Base-by-base conservation (phyloP, 2,888 invertebrate species). In the Luperina testacea region DNA sequence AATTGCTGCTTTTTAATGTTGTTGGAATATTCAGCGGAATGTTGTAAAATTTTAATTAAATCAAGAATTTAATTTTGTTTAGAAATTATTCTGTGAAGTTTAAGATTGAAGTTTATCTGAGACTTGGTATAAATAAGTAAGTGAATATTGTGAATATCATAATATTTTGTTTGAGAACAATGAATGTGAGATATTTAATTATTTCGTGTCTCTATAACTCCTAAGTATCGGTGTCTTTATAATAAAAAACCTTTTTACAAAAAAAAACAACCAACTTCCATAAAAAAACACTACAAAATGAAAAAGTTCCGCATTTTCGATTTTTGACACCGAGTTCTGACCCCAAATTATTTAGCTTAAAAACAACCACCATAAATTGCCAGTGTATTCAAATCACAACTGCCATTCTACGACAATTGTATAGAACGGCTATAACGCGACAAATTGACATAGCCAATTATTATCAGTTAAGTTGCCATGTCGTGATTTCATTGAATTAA, bases 41-140 rank as follows among this genome's bases (percentile, higher is more conserved):
- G 59, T 71, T 65, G 24, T 77, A 65, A 77, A 77, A 83, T 77
- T 77, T 71, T 78, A 78, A 78, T 85, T 72, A 69, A 42, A 75
- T 74, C 61, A 69, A 48, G 61, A 82, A 78, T 85, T 74, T 81
- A 13, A 77, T 76, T 72, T 84, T n/a, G 24, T 27, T 79, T 15
- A 57, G 57, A 74, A 76, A 70, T 82, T 27, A 42, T 64, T 75
- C 11, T 61, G 27, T 11, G 9, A 61, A 67, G 65, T 48, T 42
- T 51, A 51, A 67, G 7, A 48, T 59, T 51, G 7, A 73, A 80
- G 20, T 51, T 80, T 42, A 4, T 17, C 6, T 64, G 9, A 9
- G 9, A 20, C 15, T 81, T 20, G 24, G 3, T 57, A 57, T 65
- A 45, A 24, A 32, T 59, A 42, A 64, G 15, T 64, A 27, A 65